Conservation (phyloP, 2,113 vertebrate species). For the Mirza zaza region DNA sequence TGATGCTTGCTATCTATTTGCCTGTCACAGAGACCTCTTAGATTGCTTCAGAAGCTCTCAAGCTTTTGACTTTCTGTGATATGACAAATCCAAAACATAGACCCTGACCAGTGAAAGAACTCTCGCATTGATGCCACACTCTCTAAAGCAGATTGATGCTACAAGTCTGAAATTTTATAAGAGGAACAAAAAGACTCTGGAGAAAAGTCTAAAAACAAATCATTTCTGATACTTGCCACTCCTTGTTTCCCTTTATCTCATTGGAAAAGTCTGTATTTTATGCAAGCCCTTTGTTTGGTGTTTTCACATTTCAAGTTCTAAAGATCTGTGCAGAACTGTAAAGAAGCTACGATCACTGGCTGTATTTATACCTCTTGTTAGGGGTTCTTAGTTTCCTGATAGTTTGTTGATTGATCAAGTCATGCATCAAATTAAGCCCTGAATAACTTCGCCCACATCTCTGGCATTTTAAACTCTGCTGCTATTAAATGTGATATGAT, state of each 20-base stretch:
- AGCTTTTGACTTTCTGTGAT: not conserved
- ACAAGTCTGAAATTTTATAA: not conserved
- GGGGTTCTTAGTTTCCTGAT: not conserved
- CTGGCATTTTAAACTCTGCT: constrained; percentile 2
- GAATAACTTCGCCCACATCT: not conserved
- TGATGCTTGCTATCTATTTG: not conserved
- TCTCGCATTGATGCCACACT: not conserved
- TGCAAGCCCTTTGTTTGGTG: not conserved
- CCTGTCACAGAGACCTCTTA: not conserved
- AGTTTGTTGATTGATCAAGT: not conserved
- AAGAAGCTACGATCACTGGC: not conserved
- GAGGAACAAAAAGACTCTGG: not conserved
- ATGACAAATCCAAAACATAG: not conserved
- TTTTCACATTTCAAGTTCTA: not conserved
- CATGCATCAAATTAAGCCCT: not conserved
- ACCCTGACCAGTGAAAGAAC: not conserved
- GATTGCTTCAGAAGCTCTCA: not conserved
- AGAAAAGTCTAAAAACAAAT: not conserved
- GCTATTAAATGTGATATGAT: not conserved
- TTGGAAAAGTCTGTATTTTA: not conserved
- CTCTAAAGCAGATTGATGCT: not conserved
- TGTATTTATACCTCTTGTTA: not conserved
- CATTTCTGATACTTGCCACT: not conserved
- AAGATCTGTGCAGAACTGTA: not conserved
- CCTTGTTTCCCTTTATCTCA: not conserved